Evolutionary conservation across 2,113 vertebrate genomes (phyloP).

Genomic region (Taxidea taxus): DNA sequence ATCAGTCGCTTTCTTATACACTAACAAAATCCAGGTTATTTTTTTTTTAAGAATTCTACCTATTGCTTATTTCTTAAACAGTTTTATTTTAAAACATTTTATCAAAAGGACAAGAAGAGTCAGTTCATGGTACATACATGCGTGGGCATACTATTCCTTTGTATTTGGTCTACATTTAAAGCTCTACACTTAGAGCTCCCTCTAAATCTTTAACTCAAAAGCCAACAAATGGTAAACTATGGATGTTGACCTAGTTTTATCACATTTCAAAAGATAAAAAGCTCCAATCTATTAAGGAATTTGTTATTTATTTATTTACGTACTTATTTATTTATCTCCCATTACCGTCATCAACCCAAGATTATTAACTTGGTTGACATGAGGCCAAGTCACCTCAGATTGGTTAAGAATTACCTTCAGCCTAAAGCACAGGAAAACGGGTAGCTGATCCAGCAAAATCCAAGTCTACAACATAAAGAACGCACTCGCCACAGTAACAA

Average conservation of each 20-base stretch:
- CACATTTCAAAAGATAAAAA: not conserved
- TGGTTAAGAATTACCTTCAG: not conserved
- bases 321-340: not conserved
- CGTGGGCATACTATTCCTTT: accelerated
- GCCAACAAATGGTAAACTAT: not conserved
- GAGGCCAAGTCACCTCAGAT: not conserved
- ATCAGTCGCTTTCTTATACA: too few species aligned
- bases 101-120: not conserved
- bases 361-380: not conserved
- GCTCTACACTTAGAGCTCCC: not conserved
- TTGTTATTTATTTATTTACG: not conserved
- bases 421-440: not conserved
- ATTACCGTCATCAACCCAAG: not conserved
- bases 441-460: conserved; percentile 11
- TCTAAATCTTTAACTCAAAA: not conserved
- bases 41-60: not conserved
- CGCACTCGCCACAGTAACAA: not conserved
- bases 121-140: not conserved
- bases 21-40: too few species aligned
- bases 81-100: not conserved
- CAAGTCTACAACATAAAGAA: not conserved
- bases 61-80: not conserved
- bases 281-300: not conserved
- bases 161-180: not conserved
- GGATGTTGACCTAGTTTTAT: not conserved